Evolutionary conservation across 2,797 vertebrate genomes (phyloP), one percentile per base, ranked within the genome.

Genomic region (Oreortyx pictus): DNA sequence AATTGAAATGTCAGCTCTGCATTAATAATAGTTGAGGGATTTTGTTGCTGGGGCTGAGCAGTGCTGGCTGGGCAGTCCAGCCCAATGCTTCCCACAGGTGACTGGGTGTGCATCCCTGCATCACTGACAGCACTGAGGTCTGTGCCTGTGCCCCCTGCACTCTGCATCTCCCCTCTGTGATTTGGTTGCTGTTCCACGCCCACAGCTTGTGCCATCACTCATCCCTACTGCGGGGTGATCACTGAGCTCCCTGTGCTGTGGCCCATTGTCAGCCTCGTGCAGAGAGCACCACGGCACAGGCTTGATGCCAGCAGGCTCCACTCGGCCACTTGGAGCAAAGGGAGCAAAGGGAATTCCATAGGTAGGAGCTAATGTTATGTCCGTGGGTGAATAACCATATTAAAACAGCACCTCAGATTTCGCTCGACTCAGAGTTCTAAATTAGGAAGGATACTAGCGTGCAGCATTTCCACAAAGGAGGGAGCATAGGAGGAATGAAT

Each of bases 111-210:
- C 16, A 16, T 16, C 52, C 52, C 52, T 44, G 22, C 23, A 11
- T 60, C 1, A 1, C 27, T 19, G 44, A 19, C 1, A 3, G 14
- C 13, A 0, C 5, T 19, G 50, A 77, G 62, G 4, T 71, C 41
- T 31, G 44, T n/a, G 22, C 44, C 33, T 65, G 44, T 23, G 52
- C 20, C n/a, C 60, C 47, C 24, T 7, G 59, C 52, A 8, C 22
- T 89, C 44, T 35, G 23, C 14, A 52, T 14, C 47, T 49, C 68
- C 43, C 17, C 1, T 0, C n/a, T 31, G 10, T 41, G 35, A 2
- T 31, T 64, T 64, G 8, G 27, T 61, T 1, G 0, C 4, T 29
- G 5, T n/a, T 29, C 52, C n/a, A 22, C 39, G 72, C 47, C 46
- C 33, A 44, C 22, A 46, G 43, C 60, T 84, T 6, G 3, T 79